Evolutionary conservation across 2,113 vertebrate species (phyloP).

Genomic region (Oreochromis aureus): DNA sequence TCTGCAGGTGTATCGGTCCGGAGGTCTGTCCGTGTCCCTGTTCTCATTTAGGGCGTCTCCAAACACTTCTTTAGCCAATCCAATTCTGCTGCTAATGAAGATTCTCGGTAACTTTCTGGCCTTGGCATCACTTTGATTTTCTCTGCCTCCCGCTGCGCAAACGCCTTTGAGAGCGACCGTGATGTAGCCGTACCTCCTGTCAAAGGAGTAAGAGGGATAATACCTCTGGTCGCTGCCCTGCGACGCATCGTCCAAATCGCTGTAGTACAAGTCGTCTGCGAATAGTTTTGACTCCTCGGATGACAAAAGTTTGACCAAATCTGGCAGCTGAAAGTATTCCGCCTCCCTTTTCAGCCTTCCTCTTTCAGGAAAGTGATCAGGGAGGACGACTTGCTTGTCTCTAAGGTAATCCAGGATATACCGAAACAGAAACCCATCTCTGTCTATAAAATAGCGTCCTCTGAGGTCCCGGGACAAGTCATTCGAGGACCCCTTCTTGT

Average conservation of each 20-base stretch:
- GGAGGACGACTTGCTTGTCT: slow-evolving; percentile 95
- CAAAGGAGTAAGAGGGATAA: slow-evolving; percentile 79
- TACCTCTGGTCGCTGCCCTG: slow-evolving; percentile 87
- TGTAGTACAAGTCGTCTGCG: slow-evolving; percentile 84
- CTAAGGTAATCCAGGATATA: slow-evolving; percentile 98
- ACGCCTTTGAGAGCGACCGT: slow-evolving; percentile 87
- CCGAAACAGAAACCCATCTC: slow-evolving; percentile 96
- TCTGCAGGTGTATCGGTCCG: slow-evolving; percentile 92
- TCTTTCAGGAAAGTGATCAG: slow-evolving; percentile 96
- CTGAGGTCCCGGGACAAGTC: slow-evolving; percentile 92
- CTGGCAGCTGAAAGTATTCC: slow-evolving; percentile 94
- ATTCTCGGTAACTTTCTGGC: slow-evolving; percentile 89
- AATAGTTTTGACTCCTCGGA: slow-evolving; percentile 83
- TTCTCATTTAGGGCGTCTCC: slow-evolving; percentile 94
- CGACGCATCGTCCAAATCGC: slow-evolving; percentile 88
- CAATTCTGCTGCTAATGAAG: slow-evolving; percentile 94
- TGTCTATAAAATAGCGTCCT: slow-evolving; percentile 95
- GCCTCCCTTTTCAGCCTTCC: slow-evolving; percentile 92
- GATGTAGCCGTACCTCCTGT: slow-evolving; percentile 91
- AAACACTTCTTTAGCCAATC: slow-evolving; percentile 94
- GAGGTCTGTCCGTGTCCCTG: slow-evolving; percentile 86
- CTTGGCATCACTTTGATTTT: slow-evolving; percentile 84
- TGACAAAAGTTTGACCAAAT: slow-evolving; percentile 86
- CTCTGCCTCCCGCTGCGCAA: slow-evolving; percentile 77
- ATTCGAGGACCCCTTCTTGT: slow-evolving; percentile 83